A percentile compares a stretch with the other conserved stretches of the same genome.
Evolutionary conservation across 30 jellyfish, hydroid and myxozoan genomes (phyloP).

Genomic region (Aurelia coerulea): DNA sequence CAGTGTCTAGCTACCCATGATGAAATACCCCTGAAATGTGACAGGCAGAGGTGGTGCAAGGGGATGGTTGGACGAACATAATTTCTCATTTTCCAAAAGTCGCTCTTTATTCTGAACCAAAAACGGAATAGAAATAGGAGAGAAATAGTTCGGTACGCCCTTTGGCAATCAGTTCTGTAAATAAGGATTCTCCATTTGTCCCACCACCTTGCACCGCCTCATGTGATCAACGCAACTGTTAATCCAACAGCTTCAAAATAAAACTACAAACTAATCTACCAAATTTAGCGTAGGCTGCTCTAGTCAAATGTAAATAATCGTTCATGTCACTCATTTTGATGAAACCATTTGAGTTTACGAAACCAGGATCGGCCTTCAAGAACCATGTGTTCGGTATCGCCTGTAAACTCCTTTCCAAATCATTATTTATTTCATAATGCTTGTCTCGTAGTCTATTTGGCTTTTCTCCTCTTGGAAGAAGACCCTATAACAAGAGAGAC

Average conservation of each 20-base stretch:
- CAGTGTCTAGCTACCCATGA: no score
- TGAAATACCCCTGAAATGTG: no score
- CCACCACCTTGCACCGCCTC: no score
- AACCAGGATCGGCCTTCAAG: slow-evolving; percentile 88
- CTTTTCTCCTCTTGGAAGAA: slow-evolving; percentile 88
- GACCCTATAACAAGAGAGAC: slow-evolving; percentile 61
- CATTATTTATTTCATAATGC: slow-evolving; percentile 57
- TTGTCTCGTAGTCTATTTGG: slow-evolving; percentile 79
- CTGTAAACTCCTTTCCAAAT: slow-evolving; percentile 36
- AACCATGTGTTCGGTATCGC: slow-evolving; percentile 79
- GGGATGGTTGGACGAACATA: no score
- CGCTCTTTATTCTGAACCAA: no score
- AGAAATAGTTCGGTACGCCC: no score
- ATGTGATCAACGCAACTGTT: no score
- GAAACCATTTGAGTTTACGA: slow-evolving; percentile 65
- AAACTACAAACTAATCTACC: slow-evolving; percentile 15
- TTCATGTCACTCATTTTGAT: slow-evolving; percentile 82
- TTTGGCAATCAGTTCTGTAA: no score
- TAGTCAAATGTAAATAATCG: slow-evolving; percentile 81
- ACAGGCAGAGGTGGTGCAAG: no score
- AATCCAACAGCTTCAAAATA: not conserved
- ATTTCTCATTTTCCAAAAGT: no score
- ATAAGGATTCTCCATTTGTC: no score
- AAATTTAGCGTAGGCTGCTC: slow-evolving; percentile 65
- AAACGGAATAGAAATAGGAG: no score